Percentiles rank a stretch among this genome's conserved stretches.
These are phyloP conservation scores for Scolopax rusticola DNA, from an alignment of 2,797 vertebrate genomes.

Conservation along the genomic window DNA sequence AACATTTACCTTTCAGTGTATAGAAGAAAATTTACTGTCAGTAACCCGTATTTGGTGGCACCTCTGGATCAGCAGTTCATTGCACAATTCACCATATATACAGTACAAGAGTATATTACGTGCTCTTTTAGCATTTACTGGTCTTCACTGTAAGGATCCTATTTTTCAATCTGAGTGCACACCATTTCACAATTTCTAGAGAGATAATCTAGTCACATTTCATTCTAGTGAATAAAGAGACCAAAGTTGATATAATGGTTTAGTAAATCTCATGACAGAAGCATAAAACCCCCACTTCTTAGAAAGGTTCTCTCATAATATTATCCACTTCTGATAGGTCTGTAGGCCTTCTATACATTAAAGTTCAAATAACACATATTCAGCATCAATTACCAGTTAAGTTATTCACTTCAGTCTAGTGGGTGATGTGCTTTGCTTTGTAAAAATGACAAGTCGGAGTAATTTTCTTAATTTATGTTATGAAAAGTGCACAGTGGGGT, in stretches of 20 bases:
- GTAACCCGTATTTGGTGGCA: rapidly evolving
- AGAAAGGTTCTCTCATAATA: background rate
- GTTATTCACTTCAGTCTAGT: background rate
- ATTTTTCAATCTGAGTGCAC: background rate
- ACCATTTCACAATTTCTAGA: background rate
- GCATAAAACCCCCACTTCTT: background rate
- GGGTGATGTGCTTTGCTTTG: background rate
- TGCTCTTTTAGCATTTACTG: background rate
- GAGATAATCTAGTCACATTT: background rate
- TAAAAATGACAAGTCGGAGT: background rate
- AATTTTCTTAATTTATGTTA: slow-evolving; percentile 3
- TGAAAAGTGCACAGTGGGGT: background rate
- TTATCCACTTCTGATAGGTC: background rate
- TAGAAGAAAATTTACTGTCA: background rate
- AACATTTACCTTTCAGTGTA: background rate
- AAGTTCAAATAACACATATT: background rate
- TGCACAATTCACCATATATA: background rate
- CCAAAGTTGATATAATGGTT: background rate
- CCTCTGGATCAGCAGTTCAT: background rate
- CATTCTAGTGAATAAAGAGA: background rate
- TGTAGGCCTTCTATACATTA: background rate
- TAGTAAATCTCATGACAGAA: background rate
- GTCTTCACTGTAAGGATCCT: background rate
- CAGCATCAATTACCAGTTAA: slow-evolving; percentile 14
- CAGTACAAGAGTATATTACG: background rate